Evolutionary conservation across 1,140 invertebrate species (phyloP).

Genomic region (Papilio machaon): DNA sequence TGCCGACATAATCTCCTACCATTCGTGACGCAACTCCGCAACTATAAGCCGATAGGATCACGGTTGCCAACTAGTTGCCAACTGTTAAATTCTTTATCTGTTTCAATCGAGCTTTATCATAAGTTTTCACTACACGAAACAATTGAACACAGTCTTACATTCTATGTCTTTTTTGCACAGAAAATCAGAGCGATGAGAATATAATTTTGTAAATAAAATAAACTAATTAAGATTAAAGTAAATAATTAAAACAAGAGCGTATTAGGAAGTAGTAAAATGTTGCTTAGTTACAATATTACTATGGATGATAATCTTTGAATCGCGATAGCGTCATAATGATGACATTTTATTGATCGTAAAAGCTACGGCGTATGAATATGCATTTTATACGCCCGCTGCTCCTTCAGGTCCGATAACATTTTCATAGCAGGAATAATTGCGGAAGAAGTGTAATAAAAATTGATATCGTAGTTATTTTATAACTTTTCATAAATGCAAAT

Average conservation of each 20-base stretch:
- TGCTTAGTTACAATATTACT: conserved; percentile 10
- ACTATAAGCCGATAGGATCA: conserved; percentile 13
- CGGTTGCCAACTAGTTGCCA: background rate
- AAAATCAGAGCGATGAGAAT: too few species aligned
- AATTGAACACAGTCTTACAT: too few species aligned
- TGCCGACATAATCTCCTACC: background rate
- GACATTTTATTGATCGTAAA: conserved; percentile 20
- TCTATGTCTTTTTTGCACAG: too few species aligned
- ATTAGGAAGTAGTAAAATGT: background rate
- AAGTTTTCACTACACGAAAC: background rate
- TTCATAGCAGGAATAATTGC: conserved; percentile 6
- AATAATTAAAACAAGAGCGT: background rate
- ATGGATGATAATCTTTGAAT: background rate
- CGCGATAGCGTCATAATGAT: background rate
- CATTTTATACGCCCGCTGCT: conserved; percentile 14
- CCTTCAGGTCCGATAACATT: conserved; percentile 7
- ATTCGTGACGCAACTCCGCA: background rate
- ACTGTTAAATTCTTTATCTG: conserved; percentile 17
- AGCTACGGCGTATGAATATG: conserved; percentile 6
- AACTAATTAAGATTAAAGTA: too few species aligned
- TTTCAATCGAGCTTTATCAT: background rate
- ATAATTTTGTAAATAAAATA: too few species aligned
- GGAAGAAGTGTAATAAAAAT: conserved; percentile 17
- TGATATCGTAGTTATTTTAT: conserved; percentile 5
- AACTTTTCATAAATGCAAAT: background rate